Conservation (phyloP, 2,113 vertebrate genomes). For the Oncorhynchus gorbuscha region DNA sequence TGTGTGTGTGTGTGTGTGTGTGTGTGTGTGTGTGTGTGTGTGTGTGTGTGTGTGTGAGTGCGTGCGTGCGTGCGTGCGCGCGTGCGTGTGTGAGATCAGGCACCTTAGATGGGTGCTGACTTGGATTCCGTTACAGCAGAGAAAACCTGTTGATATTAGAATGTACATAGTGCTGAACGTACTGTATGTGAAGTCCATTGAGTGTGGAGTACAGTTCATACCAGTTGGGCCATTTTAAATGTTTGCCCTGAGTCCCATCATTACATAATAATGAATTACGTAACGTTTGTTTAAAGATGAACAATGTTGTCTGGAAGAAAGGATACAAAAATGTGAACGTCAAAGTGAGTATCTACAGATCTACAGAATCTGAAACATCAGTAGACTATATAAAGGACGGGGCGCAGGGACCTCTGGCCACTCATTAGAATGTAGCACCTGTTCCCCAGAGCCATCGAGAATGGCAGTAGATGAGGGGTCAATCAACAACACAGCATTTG, state of each 20-base stretch:
- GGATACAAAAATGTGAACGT: not conserved
- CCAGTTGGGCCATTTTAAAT: not conserved
- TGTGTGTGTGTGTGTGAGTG: too few species aligned
- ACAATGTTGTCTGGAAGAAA: not conserved
- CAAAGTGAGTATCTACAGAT: not conserved
- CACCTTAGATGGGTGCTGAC: not conserved
- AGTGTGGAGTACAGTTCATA: too few species aligned
- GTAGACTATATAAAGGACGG: not conserved
- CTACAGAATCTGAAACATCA: not conserved
- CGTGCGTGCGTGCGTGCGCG: too few species aligned
- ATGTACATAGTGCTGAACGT: not conserved
- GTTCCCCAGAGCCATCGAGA: constrained; percentile 44
- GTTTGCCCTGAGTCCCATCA: too few species aligned
- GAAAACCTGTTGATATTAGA: too few species aligned
- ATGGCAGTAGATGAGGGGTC: constrained; percentile 59
- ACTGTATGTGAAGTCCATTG: too few species aligned
- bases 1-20: too few species aligned
- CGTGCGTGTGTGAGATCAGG: not conserved
- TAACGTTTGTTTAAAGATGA: not conserved
- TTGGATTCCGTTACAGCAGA: not conserved
- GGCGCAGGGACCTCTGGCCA: not conserved
- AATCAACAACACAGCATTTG: constrained; percentile 51
- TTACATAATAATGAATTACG: not conserved
- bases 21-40: too few species aligned
- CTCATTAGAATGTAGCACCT: constrained; percentile 45